Conservation (phyloP, 2,113 vertebrate genomes). For the Trematocara marginatum region DNA sequence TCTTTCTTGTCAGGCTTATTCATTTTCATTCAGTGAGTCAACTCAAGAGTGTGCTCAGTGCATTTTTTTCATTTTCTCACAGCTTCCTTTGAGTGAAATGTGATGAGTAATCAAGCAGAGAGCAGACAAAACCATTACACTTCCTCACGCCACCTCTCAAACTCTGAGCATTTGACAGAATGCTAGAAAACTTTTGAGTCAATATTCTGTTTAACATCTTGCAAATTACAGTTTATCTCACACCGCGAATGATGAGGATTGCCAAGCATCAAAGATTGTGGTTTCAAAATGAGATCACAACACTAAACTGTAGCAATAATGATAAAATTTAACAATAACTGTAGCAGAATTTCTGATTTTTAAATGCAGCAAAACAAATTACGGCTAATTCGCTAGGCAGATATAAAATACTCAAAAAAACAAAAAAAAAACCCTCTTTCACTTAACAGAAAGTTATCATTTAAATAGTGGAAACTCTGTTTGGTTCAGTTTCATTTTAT, state of each 20-base stretch:
- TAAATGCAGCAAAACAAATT: background rate
- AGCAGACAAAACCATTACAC: conserved; percentile 15
- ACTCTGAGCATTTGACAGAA: background rate
- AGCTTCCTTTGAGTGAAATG: conserved; percentile 45
- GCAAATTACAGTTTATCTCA: background rate
- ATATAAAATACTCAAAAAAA: background rate
- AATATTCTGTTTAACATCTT: background rate
- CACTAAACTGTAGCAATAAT: background rate
- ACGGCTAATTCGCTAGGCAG: background rate
- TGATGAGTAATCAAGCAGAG: conserved; percentile 64
- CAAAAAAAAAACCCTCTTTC: background rate
- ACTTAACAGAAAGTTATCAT: background rate
- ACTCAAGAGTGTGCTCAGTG: conserved; percentile 8
- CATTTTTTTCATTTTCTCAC: conserved; percentile 20
- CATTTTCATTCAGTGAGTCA: conserved; percentile 44
- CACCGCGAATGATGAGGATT: background rate
- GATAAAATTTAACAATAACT: background rate
- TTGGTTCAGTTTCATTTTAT: conserved; percentile 21
- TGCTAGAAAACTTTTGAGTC: background rate
- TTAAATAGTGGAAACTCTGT: conserved; percentile 23
- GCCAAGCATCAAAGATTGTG: background rate
- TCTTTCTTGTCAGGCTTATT: conserved; percentile 26
- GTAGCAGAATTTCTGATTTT: background rate
- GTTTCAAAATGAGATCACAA: background rate
- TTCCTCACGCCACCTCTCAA: conserved; percentile 2